Conservation (phyloP, 2,888 invertebrate genomes). For the Trissolcus brochymenae region DNA sequence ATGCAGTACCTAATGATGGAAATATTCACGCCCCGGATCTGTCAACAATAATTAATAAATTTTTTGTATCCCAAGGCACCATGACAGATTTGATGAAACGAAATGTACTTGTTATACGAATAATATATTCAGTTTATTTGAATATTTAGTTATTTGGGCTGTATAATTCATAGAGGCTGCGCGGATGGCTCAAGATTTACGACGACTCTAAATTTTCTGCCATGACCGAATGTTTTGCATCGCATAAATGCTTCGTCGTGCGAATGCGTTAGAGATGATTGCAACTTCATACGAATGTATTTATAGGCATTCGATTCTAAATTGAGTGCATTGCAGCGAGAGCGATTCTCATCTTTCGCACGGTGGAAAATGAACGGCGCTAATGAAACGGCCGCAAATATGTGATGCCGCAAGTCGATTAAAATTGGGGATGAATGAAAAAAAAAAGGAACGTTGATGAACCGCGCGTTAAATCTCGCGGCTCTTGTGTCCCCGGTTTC, state of each 20-base stretch:
- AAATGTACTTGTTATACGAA: conserved; percentile 31
- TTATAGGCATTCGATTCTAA: conserved; percentile 42
- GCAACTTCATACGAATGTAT: conserved; percentile 39
- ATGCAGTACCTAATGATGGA: neutral
- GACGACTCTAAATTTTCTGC: conserved; percentile 44
- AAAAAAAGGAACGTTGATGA: conserved; percentile 1
- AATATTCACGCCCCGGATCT: neutral
- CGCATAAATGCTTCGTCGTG: conserved; percentile 36
- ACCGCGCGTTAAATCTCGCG: neutral
- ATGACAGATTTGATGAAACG: conserved; percentile 17
- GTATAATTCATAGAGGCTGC: conserved; percentile 42
- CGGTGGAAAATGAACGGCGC: conserved; percentile 16
- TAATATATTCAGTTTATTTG: conserved; percentile 47
- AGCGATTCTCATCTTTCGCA: conserved; percentile 7
- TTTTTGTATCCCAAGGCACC: conserved; percentile 4
- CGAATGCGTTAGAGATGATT: conserved; percentile 35
- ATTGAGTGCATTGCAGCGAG: conserved; percentile 13
- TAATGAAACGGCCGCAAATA: conserved; percentile 20
- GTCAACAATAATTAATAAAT: conserved; percentile 1
- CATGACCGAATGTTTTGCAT: conserved; percentile 43
- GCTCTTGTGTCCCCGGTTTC: conserved; percentile 46
- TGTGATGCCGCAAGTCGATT: neutral
- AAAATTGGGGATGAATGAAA: conserved; percentile 21
- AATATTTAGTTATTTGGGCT: conserved; percentile 50
- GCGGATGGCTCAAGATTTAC: conserved; percentile 46